These are phyloP conservation scores for Batillaria attramentaria DNA, from an alignment of 1,140 invertebrate species.

Conservation along the genomic window DNA sequence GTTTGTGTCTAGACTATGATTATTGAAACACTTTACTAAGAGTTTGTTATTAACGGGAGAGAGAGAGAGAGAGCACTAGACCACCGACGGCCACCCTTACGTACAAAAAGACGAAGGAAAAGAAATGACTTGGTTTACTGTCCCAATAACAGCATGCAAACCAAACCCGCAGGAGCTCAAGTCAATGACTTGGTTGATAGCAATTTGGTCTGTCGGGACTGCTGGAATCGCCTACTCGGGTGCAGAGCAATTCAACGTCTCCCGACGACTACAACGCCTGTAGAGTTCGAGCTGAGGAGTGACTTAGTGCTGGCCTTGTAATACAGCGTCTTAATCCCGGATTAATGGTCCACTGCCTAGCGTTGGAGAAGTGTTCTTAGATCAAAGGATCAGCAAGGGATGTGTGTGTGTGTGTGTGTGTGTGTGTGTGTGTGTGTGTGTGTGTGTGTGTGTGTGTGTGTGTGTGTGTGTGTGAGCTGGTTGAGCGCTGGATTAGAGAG, in stretches of 20 bases:
- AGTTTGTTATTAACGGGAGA: no score
- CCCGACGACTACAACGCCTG: not conserved
- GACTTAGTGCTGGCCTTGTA: not conserved
- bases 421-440: conserved; percentile 18
- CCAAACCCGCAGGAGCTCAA: no score
- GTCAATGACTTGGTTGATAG: no score
- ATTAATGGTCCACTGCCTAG: no score
- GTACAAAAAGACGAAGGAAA: no score
- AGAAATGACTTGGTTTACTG: no score
- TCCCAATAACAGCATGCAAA: no score
- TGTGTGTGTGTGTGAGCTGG: not conserved
- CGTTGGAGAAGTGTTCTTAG: not conserved
- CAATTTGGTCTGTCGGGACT: not conserved
- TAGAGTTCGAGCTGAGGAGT: not conserved
- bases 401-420: conserved; percentile 3
- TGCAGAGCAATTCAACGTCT: not conserved
- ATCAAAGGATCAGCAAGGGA: not conserved
- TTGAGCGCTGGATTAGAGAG: not conserved
- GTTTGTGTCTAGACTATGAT: no score
- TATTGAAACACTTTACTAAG: no score
- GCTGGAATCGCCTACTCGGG: not conserved
- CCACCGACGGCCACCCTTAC: no score
- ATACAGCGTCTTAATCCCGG: no score
- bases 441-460: conserved; percentile 14
- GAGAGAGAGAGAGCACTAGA: no score